Evolutionary conservation across 1,140 invertebrate species (phyloP).

Genomic region (Condylostylus longicornis): DNA sequence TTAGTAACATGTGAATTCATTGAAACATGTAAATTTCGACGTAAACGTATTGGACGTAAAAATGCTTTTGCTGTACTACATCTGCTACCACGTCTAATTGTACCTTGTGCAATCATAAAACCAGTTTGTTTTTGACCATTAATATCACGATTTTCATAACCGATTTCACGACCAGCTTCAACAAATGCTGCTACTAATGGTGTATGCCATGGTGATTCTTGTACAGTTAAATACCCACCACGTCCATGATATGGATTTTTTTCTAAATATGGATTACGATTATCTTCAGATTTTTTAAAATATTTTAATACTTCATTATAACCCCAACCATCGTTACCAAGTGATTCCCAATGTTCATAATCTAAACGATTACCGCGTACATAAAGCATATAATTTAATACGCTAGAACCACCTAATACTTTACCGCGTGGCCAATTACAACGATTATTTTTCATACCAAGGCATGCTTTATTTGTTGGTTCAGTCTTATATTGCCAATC

Average conservation of each 20-base stretch:
- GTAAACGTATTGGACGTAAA: conserved; percentile 55
- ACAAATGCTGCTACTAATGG: conserved; percentile 67
- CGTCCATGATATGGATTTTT: conserved; percentile 53
- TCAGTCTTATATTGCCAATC: conserved; percentile 90
- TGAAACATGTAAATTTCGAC: conserved; percentile 65
- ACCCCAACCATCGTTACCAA: conserved; percentile 78
- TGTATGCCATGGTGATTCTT: conserved; percentile 70
- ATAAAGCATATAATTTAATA: conserved; percentile 92
- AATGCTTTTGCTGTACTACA: conserved; percentile 87
- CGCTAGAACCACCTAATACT: conserved; percentile 76
- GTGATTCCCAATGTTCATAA: conserved; percentile 78
- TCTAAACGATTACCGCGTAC: conserved; percentile 63
- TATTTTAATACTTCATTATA: conserved; percentile 78
- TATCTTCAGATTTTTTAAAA: conserved; percentile 80
- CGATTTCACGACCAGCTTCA: conserved; percentile 70
- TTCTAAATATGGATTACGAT: conserved; percentile 64
- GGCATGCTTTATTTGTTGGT: conserved; percentile 63
- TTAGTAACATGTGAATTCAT: conserved; percentile 60
- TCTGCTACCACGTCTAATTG: conserved; percentile 65
- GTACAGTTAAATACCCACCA: conserved; percentile 65
- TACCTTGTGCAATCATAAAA: conserved; percentile 81
- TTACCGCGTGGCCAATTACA: conserved; percentile 77
- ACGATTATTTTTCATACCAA: conserved; percentile 55
- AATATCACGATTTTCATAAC: conserved; percentile 75
- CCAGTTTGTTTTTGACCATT: conserved; percentile 70